phyloP scores from a whole-genome alignment of 2,888 invertebrate species.

The Danaus chrysippus region DNA sequence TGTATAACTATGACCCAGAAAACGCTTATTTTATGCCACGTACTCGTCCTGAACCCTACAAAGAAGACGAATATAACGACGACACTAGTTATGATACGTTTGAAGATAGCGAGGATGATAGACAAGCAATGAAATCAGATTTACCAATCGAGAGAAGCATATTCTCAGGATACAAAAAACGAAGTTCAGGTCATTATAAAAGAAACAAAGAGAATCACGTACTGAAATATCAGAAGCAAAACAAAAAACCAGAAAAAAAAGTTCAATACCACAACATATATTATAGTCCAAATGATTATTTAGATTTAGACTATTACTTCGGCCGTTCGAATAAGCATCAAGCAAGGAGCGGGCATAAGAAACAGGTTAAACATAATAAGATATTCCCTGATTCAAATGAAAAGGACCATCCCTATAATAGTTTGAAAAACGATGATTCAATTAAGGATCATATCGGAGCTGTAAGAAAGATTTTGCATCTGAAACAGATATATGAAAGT shows the following conservation, averaged over 20 bases:
- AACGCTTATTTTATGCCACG: constrained; percentile 33
- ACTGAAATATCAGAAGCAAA: constrained; percentile 5
- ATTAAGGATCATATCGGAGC: constrained; percentile 40
- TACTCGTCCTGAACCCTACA: constrained; percentile 48
- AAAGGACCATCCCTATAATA: constrained; percentile 31
- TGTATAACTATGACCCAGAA: constrained; percentile 45
- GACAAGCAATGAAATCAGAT: constrained; percentile 12
- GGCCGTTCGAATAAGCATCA: constrained; percentile 24
- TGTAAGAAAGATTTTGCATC: constrained; percentile 40
- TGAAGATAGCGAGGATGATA: constrained; percentile 7
- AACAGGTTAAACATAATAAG: neutral
- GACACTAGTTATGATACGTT: constrained; percentile 11
- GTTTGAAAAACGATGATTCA: constrained; percentile 27
- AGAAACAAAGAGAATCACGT: neutral
- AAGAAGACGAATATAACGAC: constrained; percentile 25
- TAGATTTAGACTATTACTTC: constrained; percentile 46
- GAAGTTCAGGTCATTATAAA: neutral
- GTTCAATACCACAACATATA: constrained; percentile 25
- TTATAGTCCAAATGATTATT: constrained; percentile 43
- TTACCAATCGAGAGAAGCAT: constrained; percentile 11
- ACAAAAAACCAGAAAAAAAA: constrained; percentile 14
- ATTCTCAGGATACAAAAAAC: constrained; percentile 14
- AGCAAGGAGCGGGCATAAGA: constrained; percentile 4
- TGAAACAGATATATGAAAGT: constrained; percentile 35
- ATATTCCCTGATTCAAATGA: constrained; percentile 24